phyloP scores from a whole-genome alignment of 2,888 invertebrate genomes.

The Torymus tubicola region DNA sequence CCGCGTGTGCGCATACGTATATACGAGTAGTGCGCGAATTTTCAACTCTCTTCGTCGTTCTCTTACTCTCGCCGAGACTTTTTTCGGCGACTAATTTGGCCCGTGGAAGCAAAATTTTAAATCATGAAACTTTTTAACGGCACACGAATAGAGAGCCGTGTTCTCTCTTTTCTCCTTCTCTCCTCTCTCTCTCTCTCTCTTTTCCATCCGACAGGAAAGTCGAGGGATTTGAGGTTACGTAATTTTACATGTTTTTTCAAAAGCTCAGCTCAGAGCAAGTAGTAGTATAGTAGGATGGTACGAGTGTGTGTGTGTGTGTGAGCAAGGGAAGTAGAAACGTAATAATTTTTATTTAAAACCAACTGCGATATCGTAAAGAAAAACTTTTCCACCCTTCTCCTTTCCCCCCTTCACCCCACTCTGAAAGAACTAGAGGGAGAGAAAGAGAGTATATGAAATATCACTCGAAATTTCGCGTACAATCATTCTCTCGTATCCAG shows the following conservation, averaged over 20 bases:
- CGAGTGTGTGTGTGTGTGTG: too few relatives aligned
- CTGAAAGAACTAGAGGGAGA: too few relatives aligned
- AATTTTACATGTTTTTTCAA: slow-evolving; percentile 21
- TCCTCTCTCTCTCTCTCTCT: background rate
- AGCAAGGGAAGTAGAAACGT: background rate
- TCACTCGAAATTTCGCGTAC: background rate
- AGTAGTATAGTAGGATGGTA: too few relatives aligned
- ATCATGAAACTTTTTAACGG: slow-evolving; percentile 41
- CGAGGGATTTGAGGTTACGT: slow-evolving; percentile 26
- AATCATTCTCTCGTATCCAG: too few relatives aligned
- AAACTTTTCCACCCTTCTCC: slow-evolving; percentile 1
- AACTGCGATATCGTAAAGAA: slow-evolving; percentile 24
- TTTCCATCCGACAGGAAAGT: background rate
- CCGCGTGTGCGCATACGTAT: background rate
- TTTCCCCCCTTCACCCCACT: too few relatives aligned
- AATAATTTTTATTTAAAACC: slow-evolving; percentile 28
- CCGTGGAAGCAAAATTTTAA: slow-evolving; percentile 27
- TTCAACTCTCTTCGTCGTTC: background rate
- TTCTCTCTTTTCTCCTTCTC: too few relatives aligned
- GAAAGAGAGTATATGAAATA: background rate
- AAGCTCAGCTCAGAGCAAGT: background rate
- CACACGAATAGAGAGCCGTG: background rate
- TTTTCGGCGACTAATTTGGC: slow-evolving; percentile 27
- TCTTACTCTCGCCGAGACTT: background rate
- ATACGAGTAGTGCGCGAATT: background rate